phyloP scores from a whole-genome alignment of 2,113 vertebrate genomes.

The Forbesichthys papilliferus region DNA sequence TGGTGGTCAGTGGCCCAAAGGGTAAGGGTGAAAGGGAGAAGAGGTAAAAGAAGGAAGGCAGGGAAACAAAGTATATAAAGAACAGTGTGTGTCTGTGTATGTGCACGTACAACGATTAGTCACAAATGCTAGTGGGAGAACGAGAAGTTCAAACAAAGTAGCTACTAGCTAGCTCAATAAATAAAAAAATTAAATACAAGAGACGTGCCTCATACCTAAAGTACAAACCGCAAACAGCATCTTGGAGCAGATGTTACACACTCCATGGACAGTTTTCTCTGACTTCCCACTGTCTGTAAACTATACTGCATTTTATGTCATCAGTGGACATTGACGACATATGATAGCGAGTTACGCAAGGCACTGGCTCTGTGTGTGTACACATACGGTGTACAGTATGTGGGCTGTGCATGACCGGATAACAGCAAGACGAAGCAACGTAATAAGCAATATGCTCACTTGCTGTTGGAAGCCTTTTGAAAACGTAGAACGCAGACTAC shows the following conservation, averaged over 20 bases:
- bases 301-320: constrained; percentile 48
- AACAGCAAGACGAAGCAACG: constrained; percentile 3
- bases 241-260: constrained; percentile 3
- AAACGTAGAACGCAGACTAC: constrained; percentile 13
- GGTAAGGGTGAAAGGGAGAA: not conserved
- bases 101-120: not conserved
- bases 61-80: not conserved
- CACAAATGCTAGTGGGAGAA: not conserved
- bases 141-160: not conserved
- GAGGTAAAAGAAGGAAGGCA: not conserved
- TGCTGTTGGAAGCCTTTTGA: constrained; percentile 12
- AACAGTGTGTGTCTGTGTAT: no score
- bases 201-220: not conserved
- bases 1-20: not conserved
- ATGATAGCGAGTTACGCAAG: constrained; percentile 36
- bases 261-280: constrained; percentile 18
- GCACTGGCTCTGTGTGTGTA: constrained; percentile 2
- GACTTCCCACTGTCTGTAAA: constrained; percentile 39
- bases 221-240: not conserved
- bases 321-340: constrained; percentile 41
- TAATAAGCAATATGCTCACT: constrained; percentile 22
- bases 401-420: not conserved
- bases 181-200: not conserved
- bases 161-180: not conserved
- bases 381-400: constrained; percentile 13